Evolutionary conservation across 1,140 invertebrate species (phyloP), one percentile per base, ranked within the genome.

Genomic region (Drosophila suzukii): DNA sequence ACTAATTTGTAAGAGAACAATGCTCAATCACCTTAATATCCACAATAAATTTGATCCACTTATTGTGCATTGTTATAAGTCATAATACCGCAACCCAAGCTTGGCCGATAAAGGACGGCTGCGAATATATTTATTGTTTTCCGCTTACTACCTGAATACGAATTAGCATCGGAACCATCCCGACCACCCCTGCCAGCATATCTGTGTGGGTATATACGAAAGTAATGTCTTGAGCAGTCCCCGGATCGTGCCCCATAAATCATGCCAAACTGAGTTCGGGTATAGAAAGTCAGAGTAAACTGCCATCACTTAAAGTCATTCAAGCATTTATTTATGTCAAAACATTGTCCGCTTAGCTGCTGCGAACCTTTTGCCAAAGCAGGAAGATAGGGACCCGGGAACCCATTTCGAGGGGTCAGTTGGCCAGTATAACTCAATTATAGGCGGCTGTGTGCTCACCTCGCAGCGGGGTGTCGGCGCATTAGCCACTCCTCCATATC

Each of bases 251-350:
- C 67, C 56, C 74, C 83, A 86, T 86, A 88, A 86, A 88, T 86
- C 83, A 86, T 88, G 79, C 78, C 71, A 88, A 86, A 86, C 61
- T 41, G 66, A 55, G 43, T 73, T 79, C 67, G 62, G 79, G 76
- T 57, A 86, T 74, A 81, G 81, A 86, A 88, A 86, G 78, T 82
- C 82, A 80, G 78, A 78, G 79, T 59, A 88, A 67, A 82, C 81
- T 80, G 68, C 79, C 76, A 86, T 89, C 83, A 88, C 84, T 89
- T 88, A 80, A 89, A 89, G 62, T 88, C 85, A 89, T 88, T 84
- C 83, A 80, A 66, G 84, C 84, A 89, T 89, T 83, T 88, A 84
- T 89, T 80, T 89, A 89, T 88, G 83, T 88, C 83, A 88, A 88
- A 88, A 88, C 83, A 88, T 74, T 82, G 57, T 89, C 50, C 80